These are phyloP conservation scores for Leucozona laternaria DNA, from an alignment of 2,888 invertebrate genomes.

Conservation along the genomic window DNA sequence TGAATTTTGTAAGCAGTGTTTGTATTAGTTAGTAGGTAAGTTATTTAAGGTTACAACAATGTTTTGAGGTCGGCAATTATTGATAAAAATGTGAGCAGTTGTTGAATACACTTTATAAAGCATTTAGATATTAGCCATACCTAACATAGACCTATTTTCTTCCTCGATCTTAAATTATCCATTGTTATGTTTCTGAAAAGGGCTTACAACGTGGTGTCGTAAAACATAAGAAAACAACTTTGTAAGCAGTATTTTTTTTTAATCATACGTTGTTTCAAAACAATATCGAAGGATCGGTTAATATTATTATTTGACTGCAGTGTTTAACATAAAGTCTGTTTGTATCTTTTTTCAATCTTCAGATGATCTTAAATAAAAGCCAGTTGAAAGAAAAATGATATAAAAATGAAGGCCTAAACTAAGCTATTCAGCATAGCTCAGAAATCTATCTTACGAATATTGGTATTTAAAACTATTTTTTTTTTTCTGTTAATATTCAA, in stretches of 20 bases:
- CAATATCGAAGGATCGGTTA: background rate
- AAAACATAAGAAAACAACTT: too few relatives aligned
- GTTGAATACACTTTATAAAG: background rate
- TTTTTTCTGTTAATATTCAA: background rate
- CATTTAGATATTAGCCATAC: too few relatives aligned
- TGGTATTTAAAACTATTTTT: background rate
- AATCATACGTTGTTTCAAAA: background rate
- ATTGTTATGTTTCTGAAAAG: too few relatives aligned
- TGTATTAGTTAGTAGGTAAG: background rate
- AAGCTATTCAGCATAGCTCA: background rate
- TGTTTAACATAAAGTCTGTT: background rate
- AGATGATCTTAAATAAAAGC: too few relatives aligned
- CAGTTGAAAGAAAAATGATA: too few relatives aligned
- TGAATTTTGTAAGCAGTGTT: conserved; percentile 14
- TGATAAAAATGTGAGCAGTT: background rate
- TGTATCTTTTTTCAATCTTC: too few relatives aligned
- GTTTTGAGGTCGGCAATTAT: background rate
- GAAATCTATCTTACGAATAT: background rate
- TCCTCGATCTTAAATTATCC: too few relatives aligned
- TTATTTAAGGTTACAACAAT: background rate
- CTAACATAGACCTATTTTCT: too few relatives aligned
- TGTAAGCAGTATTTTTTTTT: background rate
- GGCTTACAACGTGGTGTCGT: too few relatives aligned
- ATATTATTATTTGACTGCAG: background rate
- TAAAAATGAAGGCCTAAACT: background rate